These are phyloP conservation scores for Armadillidium nasatum DNA, from an alignment of 1,140 invertebrate genomes.

Conservation along the genomic window DNA sequence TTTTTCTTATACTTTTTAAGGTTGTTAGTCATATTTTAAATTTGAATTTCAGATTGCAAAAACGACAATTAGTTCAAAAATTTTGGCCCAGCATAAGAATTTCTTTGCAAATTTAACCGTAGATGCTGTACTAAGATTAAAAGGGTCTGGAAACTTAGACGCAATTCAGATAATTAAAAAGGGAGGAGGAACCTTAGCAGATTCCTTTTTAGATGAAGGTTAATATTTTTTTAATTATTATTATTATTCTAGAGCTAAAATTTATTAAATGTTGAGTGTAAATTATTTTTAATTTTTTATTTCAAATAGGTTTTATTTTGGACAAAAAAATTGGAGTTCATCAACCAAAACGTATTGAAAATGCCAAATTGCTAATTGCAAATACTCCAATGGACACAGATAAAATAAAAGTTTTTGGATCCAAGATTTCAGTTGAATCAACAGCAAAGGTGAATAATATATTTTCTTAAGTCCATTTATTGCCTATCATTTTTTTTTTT, in stretches of 20 bases:
- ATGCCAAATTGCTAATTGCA: constrained; percentile 94
- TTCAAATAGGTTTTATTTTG: constrained; percentile 73
- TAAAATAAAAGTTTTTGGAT: constrained; percentile 99
- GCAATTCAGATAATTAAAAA: constrained; percentile 95
- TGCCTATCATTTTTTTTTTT: too few species aligned
- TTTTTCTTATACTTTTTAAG: too few species aligned
- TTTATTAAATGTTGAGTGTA: too few species aligned
- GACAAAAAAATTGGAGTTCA: constrained; percentile 93
- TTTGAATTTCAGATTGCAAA: constrained; percentile 72
- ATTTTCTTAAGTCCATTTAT: too few species aligned
- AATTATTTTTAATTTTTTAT: constrained; percentile 30
- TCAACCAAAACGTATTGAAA: constrained; percentile 85
- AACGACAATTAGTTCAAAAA: constrained; percentile 97
- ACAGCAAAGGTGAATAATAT: constrained; percentile 68
- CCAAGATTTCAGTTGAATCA: constrained; percentile 93
- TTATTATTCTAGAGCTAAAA: not conserved
- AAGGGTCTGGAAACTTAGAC: constrained; percentile 89
- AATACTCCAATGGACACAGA: constrained; percentile 99
- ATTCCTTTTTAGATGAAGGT: constrained; percentile 96
- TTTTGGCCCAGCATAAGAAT: constrained; percentile 95
- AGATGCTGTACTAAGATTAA: constrained; percentile 87
- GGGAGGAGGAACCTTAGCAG: constrained; percentile 80
- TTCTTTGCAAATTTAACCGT: constrained; percentile 93
- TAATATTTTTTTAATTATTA: constrained; percentile 30
- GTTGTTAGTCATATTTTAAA: too few species aligned